phyloP scores from a whole-genome alignment of 2,888 invertebrate genomes.

The Mantis religiosa region DNA sequence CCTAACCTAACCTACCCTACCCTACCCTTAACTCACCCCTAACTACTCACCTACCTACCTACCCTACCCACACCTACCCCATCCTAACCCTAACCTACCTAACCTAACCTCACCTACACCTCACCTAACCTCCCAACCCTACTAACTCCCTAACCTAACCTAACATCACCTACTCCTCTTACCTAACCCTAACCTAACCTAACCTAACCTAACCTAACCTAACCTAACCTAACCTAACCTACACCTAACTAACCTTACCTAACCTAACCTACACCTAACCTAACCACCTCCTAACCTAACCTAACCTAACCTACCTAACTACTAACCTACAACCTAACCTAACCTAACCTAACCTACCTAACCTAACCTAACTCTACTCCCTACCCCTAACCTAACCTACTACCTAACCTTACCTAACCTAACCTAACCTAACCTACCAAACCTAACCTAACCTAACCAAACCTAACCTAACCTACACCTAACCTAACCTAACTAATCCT shows the following conservation, averaged over 20 bases:
- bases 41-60: constrained; percentile 2
- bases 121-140: constrained; percentile 23
- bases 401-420: background rate
- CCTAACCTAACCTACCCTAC: constrained; percentile 5
- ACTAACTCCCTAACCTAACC: constrained; percentile 3
- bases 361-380: no score
- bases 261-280: constrained; percentile 31
- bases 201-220: constrained; percentile 14
- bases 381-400: no score
- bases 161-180: background rate
- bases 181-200: constrained; percentile 21
- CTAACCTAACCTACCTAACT: constrained; percentile 36
- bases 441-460: constrained; percentile 17
- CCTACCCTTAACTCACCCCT: background rate
- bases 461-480: constrained; percentile 5
- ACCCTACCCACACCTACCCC: background rate
- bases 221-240: background rate
- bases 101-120: background rate
- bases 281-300: constrained; percentile 33
- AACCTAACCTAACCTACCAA: background rate
- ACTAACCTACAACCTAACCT: constrained; percentile 31
- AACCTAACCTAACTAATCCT: background rate
- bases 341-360: no score
- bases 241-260: constrained; percentile 30
- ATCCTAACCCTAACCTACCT: no score